Evolutionary conservation across 2,113 vertebrate genomes (phyloP), one percentile per base, ranked within the genome.

Genomic region (Gorsachius goisagi): DNA sequence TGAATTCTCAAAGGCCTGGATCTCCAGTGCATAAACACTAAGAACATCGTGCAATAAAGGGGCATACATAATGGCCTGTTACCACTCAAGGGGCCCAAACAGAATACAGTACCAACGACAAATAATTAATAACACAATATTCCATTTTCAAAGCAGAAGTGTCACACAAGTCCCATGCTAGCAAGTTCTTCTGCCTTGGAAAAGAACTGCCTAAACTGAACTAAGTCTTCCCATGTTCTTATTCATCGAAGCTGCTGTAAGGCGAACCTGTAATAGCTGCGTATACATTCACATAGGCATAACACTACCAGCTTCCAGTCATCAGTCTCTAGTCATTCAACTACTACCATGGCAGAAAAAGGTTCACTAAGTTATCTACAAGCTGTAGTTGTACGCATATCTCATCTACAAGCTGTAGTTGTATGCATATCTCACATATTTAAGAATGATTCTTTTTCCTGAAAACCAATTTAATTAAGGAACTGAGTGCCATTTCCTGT

Each of bases 251-350:
- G 41, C 2, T 58, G 59, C 35, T 58, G 6, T 19, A 69, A 79
- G 9, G 22, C 1, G 0, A 63, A 41, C 0, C 0, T 13, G 12
- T 5, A 56, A 6, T 6, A 85, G 32, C 27, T 93, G 37, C 5
- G 2, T 16, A 39, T 21, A 64, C 33, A 59, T 6, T 66, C 85
- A 78, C 17, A 55, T 0, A 41, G 12, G 15, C 27, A 3, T 27
- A 72, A 83, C 5, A 15, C 26, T 33, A 64, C 11, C 33, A 67
- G 45, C 12, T 80, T 64, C 72, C 37, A 55, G 9, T 17, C 13
- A 12, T 21, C 60, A 75, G 22, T 26, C 26, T 56, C 66, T 21
- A 35, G 19, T 49, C 18, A 88, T 60, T 77, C 45, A 72, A 18
- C 28, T 16, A 67, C 37, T 6, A 53, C 21, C 44, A 39, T 0